Evolutionary conservation across 2,113 vertebrate genomes (phyloP).

Genomic region (Chloebia gouldiae): DNA sequence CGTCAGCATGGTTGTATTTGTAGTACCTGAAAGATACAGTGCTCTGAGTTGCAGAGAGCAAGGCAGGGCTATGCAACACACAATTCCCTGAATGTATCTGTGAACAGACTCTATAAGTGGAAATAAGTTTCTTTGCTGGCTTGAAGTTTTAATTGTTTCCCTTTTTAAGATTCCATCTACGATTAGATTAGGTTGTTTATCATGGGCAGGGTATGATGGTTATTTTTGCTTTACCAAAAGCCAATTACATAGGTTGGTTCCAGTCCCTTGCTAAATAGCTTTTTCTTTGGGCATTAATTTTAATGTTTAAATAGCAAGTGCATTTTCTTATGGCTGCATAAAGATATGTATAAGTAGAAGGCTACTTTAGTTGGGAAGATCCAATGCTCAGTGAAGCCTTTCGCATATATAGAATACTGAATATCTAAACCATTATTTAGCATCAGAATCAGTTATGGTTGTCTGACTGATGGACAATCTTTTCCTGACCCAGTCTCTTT

Average conservation of each 20-base stretch:
- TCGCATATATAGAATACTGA: slow-evolving; percentile 97
- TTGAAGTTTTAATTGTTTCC: slow-evolving; percentile 31
- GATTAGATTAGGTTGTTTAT: slow-evolving; percentile 10
- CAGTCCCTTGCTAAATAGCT: slow-evolving; percentile 62
- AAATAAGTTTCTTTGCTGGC: slow-evolving; percentile 3
- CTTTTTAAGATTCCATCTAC: slow-evolving; percentile 53
- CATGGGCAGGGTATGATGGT: neutral
- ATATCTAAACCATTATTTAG: slow-evolving; percentile 96
- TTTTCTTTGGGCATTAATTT: slow-evolving; percentile 75
- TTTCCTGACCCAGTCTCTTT: slow-evolving; percentile 90
- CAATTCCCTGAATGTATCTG: neutral
- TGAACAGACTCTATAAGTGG: neutral
- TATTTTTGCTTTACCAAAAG: slow-evolving; percentile 70
- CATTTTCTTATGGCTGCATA: slow-evolving; percentile 81
- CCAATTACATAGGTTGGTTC: slow-evolving; percentile 63
- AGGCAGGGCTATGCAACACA: neutral
- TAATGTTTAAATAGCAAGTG: slow-evolving; percentile 81
- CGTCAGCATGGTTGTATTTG: neutral
- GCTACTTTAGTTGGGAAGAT: slow-evolving; percentile 84
- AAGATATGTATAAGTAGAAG: slow-evolving; percentile 82
- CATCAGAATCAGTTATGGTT: slow-evolving; percentile 99
- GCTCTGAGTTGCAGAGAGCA: neutral
- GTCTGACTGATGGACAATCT: slow-evolving; percentile 99
- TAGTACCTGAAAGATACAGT: neutral
- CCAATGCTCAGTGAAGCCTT: slow-evolving; percentile 95